A percentile compares a stretch with the other conserved stretches of the same genome.
These are phyloP conservation scores for Tetranychus urticae DNA, from an alignment of 1,140 invertebrate genomes.

Conservation along the genomic window DNA sequence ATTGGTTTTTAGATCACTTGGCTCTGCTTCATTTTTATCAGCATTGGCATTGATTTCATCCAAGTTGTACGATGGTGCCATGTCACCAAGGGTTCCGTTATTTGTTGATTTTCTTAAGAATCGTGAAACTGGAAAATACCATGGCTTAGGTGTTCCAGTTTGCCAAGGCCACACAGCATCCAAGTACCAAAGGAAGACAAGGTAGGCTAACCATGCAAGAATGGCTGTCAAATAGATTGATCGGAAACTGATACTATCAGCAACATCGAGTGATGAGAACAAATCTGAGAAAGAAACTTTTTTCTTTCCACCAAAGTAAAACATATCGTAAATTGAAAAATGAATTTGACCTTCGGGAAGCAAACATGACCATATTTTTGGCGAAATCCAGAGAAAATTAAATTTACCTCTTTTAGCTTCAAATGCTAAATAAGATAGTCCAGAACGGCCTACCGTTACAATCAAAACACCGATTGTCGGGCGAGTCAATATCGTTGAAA, in stretches of 20 bases:
- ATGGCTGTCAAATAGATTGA: background rate
- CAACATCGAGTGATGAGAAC: background rate
- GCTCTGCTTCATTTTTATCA: background rate
- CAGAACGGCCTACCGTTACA: too few species aligned
- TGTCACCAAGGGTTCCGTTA: too few species aligned
- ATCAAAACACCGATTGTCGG: too few species aligned
- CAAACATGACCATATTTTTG: background rate
- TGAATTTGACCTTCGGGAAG: background rate
- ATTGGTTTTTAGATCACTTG: background rate
- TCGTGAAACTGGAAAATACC: constrained; percentile 9
- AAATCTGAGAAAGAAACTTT: background rate
- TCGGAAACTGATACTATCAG: background rate
- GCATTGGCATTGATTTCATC: constrained; percentile 23
- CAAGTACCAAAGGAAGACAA: constrained; percentile 15
- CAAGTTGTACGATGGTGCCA: too few species aligned
- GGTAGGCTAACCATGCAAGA: background rate
- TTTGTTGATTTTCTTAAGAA: too few species aligned
- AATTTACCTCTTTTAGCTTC: too few species aligned
- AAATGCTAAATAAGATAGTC: too few species aligned
- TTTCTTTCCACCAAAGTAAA: background rate
- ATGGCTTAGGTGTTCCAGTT: constrained; percentile 16
- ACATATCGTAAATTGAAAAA: background rate
- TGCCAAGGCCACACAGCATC: constrained; percentile 19
- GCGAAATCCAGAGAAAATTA: constrained; percentile 5
- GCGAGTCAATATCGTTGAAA: too few species aligned